Conservation (phyloP, 2,797 vertebrate genomes). For the Natrix natrix region DNA sequence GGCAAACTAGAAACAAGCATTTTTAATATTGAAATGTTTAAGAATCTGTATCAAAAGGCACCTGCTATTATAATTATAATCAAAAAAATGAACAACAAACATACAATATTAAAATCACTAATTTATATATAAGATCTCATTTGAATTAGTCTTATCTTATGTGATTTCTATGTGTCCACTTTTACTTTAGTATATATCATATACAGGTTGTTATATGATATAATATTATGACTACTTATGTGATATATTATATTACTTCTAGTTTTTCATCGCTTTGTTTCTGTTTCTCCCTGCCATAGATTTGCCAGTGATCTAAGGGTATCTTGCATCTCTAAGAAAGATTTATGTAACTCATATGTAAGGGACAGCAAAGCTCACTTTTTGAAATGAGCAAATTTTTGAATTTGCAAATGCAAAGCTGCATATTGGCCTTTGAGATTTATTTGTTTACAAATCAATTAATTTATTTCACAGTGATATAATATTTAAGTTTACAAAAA, state of each 20-base stretch:
- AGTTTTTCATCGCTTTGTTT: constrained; percentile 46
- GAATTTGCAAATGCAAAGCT: constrained; percentile 59
- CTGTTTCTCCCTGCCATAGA: constrained; percentile 50
- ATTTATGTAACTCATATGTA: constrained; percentile 68
- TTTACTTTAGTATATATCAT: constrained; percentile 21
- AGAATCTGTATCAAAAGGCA: constrained; percentile 38
- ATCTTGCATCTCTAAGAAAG: constrained; percentile 69
- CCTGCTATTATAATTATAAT: background rate
- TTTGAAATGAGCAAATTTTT: constrained; percentile 57
- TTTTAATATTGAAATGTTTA: constrained; percentile 32
- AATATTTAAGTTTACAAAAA: constrained; percentile 66
- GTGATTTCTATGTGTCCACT: background rate
- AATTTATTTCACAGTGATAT: constrained; percentile 69
- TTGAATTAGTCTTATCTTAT: constrained; percentile 38
- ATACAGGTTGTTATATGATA: background rate
- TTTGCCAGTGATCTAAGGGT: constrained; percentile 60
- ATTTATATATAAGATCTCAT: constrained; percentile 40
- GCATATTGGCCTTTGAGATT: constrained; percentile 65
- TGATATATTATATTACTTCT: constrained; percentile 47
- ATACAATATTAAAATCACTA: constrained; percentile 20
- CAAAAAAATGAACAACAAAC: background rate
- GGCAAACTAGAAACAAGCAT: constrained; percentile 41
- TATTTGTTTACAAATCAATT: constrained; percentile 72
- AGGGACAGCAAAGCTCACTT: constrained; percentile 15
- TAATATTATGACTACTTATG: constrained; percentile 54